Conservation (phyloP, 53 echinoderm and acorn worm species). For the Echinarachnius parma region DNA sequence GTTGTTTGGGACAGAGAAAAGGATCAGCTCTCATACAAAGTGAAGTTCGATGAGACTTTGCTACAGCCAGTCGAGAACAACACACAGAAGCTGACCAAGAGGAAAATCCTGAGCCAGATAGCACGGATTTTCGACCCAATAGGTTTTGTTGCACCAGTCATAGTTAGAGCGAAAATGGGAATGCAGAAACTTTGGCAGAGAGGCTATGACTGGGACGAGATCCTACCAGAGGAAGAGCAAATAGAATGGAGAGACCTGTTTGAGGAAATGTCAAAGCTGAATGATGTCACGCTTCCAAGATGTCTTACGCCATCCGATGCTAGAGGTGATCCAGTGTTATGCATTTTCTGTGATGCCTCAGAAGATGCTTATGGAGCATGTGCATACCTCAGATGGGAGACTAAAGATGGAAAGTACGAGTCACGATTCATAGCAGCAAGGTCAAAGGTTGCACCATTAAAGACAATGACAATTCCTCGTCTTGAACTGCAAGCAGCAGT, state of each 20-base stretch:
- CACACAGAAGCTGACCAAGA: conserved; percentile 19
- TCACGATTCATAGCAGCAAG: conserved; percentile 44
- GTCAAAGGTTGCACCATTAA: conserved; percentile 55
- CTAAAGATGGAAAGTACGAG: conserved; percentile 7
- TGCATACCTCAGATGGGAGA: conserved; percentile 59
- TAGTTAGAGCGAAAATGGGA: conserved; percentile 41
- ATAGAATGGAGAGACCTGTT: conserved; percentile 36
- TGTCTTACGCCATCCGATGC: conserved; percentile 26
- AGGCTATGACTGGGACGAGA: conserved; percentile 47
- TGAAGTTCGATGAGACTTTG: conserved; percentile 29
- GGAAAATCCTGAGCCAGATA: conserved; percentile 29
- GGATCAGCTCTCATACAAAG: conserved; percentile 41
- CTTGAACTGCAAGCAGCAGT: conserved; percentile 56
- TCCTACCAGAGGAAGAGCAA: not conserved
- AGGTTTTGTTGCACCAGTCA: conserved; percentile 35
- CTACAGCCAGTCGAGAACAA: no score
- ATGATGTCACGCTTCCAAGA: conserved; percentile 13
- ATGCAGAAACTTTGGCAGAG: conserved; percentile 46
- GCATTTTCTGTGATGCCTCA: conserved; percentile 67
- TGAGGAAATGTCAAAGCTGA: conserved; percentile 41
- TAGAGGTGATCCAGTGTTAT: conserved; percentile 17
- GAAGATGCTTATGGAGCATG: conserved; percentile 61
- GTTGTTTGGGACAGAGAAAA: conserved; percentile 43
- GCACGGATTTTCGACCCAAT: conserved; percentile 42
- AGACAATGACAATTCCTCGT: conserved; percentile 38